Conservation (phyloP, 2,888 invertebrate species). For the Iphiclides podalirius region DNA sequence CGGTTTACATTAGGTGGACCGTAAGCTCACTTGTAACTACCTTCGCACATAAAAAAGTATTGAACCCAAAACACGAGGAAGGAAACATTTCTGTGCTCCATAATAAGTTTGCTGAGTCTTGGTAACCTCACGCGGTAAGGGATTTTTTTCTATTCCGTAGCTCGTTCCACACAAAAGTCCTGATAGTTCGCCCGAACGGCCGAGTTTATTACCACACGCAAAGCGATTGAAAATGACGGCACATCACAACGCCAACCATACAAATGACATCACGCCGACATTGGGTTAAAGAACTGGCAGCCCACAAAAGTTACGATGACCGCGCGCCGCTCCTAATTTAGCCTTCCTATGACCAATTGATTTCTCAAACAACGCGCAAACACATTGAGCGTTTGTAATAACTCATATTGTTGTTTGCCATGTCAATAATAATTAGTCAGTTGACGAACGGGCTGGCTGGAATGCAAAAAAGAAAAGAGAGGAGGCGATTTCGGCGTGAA, state of each 20-base stretch:
- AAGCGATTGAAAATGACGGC: not conserved
- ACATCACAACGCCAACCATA: constrained; percentile 15
- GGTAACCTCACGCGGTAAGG: too few species aligned
- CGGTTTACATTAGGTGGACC: too few species aligned
- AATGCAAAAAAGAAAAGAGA: constrained; percentile 20
- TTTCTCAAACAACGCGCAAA: constrained; percentile 26
- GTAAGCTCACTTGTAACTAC: too few species aligned
- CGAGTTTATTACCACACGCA: not conserved
- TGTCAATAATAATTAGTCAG: constrained; percentile 10
- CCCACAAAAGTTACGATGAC: constrained; percentile 41
- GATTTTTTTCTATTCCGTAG: too few species aligned
- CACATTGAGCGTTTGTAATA: constrained; percentile 4
- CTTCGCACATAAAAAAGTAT: too few species aligned
- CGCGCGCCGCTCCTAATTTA: constrained; percentile 36
- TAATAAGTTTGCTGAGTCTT: too few species aligned
- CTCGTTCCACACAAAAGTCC: too few species aligned
- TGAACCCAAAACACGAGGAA: too few species aligned
- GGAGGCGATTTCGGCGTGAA: not conserved
- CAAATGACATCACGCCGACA: constrained; percentile 34
- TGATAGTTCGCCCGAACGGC: not conserved
- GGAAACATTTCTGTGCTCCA: too few species aligned
- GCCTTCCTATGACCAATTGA: constrained; percentile 32
- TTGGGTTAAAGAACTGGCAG: constrained; percentile 38
- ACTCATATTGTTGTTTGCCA: constrained; percentile 7
- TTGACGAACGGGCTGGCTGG: constrained; percentile 1